Conservation (phyloP, 2,888 invertebrate species). For the Eupithecia centaureata region DNA sequence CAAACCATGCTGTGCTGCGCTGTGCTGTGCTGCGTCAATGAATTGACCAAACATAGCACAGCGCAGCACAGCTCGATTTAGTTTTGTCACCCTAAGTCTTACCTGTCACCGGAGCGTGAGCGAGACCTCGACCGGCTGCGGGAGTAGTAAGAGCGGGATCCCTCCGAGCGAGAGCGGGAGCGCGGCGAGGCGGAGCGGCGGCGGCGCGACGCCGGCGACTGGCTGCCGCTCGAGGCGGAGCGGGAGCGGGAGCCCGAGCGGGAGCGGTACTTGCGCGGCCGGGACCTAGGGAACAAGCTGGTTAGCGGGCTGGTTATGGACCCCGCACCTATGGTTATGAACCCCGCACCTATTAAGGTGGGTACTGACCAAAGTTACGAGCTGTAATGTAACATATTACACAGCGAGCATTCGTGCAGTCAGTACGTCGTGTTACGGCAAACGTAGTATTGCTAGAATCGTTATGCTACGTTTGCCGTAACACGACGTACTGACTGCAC, state of each 20-base stretch:
- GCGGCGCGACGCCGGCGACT: conserved; percentile 70
- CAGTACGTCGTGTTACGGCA: too few species aligned
- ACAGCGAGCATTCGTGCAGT: too few species aligned
- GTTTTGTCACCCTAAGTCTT: too few species aligned
- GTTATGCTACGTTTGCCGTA: too few species aligned
- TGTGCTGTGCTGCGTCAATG: too few species aligned
- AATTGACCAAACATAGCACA: too few species aligned
- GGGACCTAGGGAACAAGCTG: conserved; percentile 69
- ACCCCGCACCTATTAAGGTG: background rate
- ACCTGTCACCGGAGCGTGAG: conserved; percentile 82
- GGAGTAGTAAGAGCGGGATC: conserved; percentile 83
- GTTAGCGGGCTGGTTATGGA: conserved; percentile 26
- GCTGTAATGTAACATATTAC: too few species aligned
- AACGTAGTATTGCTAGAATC: too few species aligned
- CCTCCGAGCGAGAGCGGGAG: conserved; percentile 86
- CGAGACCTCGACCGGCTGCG: conserved; percentile 84
- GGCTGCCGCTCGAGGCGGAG: conserved; percentile 75
- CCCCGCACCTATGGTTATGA: too few species aligned
- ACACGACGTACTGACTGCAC: too few species aligned
- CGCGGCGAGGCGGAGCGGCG: conserved; percentile 72
- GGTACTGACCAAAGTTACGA: background rate
- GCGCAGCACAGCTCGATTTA: too few species aligned
- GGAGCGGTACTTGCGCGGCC: conserved; percentile 87
- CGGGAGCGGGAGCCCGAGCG: conserved; percentile 86
- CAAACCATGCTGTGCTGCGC: too few species aligned